Base-by-base conservation (phyloP, 2,888 invertebrate genomes). In the Trimorus sp. region DNA sequence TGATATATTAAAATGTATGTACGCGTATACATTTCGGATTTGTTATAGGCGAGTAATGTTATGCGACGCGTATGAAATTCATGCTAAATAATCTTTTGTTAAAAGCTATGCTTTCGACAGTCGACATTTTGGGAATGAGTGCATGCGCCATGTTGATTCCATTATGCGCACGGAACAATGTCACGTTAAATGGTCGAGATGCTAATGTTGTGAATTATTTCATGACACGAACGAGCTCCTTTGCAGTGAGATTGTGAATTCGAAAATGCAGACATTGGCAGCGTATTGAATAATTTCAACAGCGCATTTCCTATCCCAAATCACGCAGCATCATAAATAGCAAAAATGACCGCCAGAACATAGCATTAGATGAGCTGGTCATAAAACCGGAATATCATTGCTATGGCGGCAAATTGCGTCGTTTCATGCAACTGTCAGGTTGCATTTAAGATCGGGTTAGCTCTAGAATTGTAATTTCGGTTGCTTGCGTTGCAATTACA, bases 1-100 rank as follows among this genome's bases (percentile, higher is more conserved):
- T n/a, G n/a, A n/a, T 26, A 26, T 26, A 26, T 26, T 4, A 26
- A 26, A 1, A 26, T 26, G 14, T 14, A 49, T 45, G 26, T 37
- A 37, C 37, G 56, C 7, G 1, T 58, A 62, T 63, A 66, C 14
- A 60, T 68, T 66, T 66, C 38, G 58, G 38, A n/a, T 16, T 63
- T 51, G 71, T 59, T 71, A 71, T 53, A 51, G 66, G 37, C 48
- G 66, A 40, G 48, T 54, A 48, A 60, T 54, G 48, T 78, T 53
- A 78, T 14, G 53, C 38, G 53, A 59, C 16, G 78, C 65, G 71
- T 60, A 36, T 45, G 58, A 78, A 71, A 78, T 78, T 78, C 71
- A 66, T 71, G 78, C 60, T 65, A 78, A 78, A 78, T 79, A 79
- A 79, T 73, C 78, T 79, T 79, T 79, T 79, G 78, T 79, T 62